phyloP scores from a whole-genome alignment of 1,140 invertebrate species.

The Drosophila ercepeae region DNA sequence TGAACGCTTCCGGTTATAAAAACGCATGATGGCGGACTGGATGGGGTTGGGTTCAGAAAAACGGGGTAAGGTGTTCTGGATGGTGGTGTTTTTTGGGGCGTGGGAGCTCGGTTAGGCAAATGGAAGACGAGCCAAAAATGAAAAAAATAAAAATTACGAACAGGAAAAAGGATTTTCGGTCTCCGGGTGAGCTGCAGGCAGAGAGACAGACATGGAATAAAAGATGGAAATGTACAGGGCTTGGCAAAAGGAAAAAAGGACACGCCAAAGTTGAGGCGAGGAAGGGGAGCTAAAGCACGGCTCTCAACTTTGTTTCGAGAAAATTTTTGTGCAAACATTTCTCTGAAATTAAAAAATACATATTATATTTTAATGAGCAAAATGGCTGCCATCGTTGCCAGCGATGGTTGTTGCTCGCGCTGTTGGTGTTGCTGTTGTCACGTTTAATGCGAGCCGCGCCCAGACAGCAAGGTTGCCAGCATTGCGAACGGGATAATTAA shows the following conservation, averaged over 20 bases:
- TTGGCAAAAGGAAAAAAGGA: constrained; percentile 22
- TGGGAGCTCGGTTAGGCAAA: constrained; percentile 52
- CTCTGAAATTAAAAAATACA: constrained; percentile 84
- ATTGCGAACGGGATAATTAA: constrained; percentile 83
- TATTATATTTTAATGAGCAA: constrained; percentile 84
- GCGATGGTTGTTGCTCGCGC: constrained; percentile 18
- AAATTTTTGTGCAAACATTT: constrained; percentile 84
- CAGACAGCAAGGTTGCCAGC: constrained; percentile 68
- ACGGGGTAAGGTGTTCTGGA: constrained; percentile 6
- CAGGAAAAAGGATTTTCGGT: constrained; percentile 52
- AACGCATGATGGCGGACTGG: constrained; percentile 60
- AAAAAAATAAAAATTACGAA: constrained; percentile 11
- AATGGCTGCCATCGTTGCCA: constrained; percentile 59
- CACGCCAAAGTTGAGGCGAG: neutral
- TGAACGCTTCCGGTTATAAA: constrained; percentile 83
- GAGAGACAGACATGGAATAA: constrained; percentile 56
- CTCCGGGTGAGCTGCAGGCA: constrained; percentile 36
- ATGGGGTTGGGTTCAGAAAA: constrained; percentile 9
- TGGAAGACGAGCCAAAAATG: constrained; percentile 30
- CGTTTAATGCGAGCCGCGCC: constrained; percentile 74
- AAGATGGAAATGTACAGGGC: constrained; percentile 35
- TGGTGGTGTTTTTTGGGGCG: neutral
- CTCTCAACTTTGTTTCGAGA: constrained; percentile 77
- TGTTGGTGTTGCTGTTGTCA: constrained; percentile 62
- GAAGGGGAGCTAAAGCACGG: constrained; percentile 15